Base-by-base conservation (phyloP, 92 coral and sea anemone genomes). In the Palythoa heliodiscus region DNA sequence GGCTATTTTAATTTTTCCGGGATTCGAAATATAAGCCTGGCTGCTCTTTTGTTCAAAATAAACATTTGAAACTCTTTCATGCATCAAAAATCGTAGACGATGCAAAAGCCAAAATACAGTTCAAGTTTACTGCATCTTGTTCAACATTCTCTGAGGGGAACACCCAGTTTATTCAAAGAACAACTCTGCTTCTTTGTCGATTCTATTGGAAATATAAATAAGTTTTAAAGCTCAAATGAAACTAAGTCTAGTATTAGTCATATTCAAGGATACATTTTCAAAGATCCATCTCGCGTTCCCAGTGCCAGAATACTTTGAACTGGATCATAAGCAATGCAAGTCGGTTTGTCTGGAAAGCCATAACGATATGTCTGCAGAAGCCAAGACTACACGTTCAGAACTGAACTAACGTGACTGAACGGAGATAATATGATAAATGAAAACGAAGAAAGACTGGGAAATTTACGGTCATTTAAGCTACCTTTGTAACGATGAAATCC, bases 311-410 rank as follows among this genome's bases (percentile, higher is more conserved):
- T 71, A 72, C 98, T 89, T 73, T 96, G 99, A 19, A 96, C 95
- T 3, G 98, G 95, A 63, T 96, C 99, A 87, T 92, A 93, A 19
- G 99, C 96, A 12, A 96, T 71, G 52, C 98, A 96, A n/a, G 98
- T 96, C 11, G 99, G 99, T 85, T 92, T 93, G 71, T 89, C 92
- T 6, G 99, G 99, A 88, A 96, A 96, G 19, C 99, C 99, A 90
- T 94, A 95, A 29, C 99, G 95, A 75, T 82, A 93, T 69, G 97
- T 93, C 99, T 96, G 89, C 67, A 78, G 69, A 89, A 83, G 73
- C 15, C 74, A 20, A 67, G 43, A 64, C 13, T 7, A 43, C 61
- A 43, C 16, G 50, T 23, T 39, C 57, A 79, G 10, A 64, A 64
- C 23, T 66, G 63, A 66, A 19, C 64, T 63, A 15, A 15, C 50